Base-by-base conservation (phyloP, 2,888 invertebrate genomes). In the Tachystola acroxantha region DNA sequence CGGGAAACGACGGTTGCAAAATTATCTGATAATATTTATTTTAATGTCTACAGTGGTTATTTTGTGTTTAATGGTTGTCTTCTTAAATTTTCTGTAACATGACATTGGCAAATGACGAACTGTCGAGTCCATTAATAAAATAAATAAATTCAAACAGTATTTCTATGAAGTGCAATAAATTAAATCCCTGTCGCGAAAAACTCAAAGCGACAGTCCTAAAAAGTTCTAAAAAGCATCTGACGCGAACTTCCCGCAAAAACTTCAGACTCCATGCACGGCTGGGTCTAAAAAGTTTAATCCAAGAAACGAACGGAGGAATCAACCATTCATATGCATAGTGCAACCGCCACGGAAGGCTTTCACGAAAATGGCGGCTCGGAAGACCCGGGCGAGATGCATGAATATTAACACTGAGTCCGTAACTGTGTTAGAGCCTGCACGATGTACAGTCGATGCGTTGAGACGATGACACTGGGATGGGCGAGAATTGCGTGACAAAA, bases 291-390 rank as follows among this genome's bases (percentile, higher is more conserved):
- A 70, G 76, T 73, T 76, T 74, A 77, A 78, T 72, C 70, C 69
- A 76, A 78, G 81, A 78, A 77, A 68, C 69, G 75, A 67, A 69
- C 62, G 65, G 73, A 70, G 64, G n/a, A 73, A 77, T 77, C 71
- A 75, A 74, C 73, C 79, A 82, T 85, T 84, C 84, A 85, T 84
- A 85, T 84, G 81, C 84, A 84, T 79, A 77, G 73, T 67, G 61
- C 10, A 27, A 11, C 68, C 64, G 65, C 65, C 71, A 64, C 70
- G 70, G 2, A n/a, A 24, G 24, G 80, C 82, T 82, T 80, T 82
- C 80, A 78, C 75, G 82, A 78, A 82, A 85, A 85, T 80, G 79
- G 81, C 70, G 74, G 63, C 62, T 64, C 31, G 72, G 27, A 27
- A 11, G 27, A 12, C n/a, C n/a, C n/a, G n/a, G 75, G 80, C 72